Evolutionary conservation across 2,113 vertebrate genomes (phyloP).

Genomic region (Istiophorus platypterus): DNA sequence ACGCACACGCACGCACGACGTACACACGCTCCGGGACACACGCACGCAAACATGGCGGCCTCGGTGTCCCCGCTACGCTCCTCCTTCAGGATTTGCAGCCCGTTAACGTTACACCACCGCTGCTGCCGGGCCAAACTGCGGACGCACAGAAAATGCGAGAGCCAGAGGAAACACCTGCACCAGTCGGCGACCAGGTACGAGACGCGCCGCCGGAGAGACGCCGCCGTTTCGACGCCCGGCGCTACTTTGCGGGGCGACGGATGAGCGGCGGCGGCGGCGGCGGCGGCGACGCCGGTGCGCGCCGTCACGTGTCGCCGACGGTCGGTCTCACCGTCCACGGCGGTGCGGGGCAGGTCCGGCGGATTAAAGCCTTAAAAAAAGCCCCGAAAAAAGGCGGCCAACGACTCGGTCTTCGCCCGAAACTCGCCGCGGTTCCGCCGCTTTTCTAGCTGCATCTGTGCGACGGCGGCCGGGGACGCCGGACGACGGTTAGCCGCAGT

Average conservation of each 20-base stretch:
- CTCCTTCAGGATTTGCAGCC: slow-evolving; percentile 79
- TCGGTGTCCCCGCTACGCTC: slow-evolving; percentile 79
- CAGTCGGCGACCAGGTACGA: slow-evolving; percentile 77
- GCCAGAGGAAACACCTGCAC: slow-evolving; percentile 74
- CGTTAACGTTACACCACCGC: slow-evolving; percentile 66
- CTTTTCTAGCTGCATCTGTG: background rate
- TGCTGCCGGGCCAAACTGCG: slow-evolving; percentile 74
- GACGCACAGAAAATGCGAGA: slow-evolving; percentile 73
- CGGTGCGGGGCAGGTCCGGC: slow-evolving; percentile 18
- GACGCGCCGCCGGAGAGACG: background rate
- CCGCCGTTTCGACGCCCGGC: background rate
- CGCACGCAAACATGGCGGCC: slow-evolving; percentile 82
- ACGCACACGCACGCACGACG: slow-evolving; percentile 25
- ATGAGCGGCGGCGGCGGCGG: too few relatives aligned
- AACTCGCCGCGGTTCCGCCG: too few relatives aligned
- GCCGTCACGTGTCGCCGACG: slow-evolving; percentile 71
- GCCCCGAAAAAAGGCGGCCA: too few relatives aligned
- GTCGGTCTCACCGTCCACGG: slow-evolving; percentile 39
- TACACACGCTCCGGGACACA: slow-evolving; percentile 29
- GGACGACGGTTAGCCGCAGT: background rate
- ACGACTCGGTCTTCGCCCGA: too few relatives aligned
- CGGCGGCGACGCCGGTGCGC: too few relatives aligned
- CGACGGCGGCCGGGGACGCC: background rate
- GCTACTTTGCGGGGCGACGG: slow-evolving; percentile 23
- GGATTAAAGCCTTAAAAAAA: too few relatives aligned